These are phyloP conservation scores for Tribolium castaneum DNA, from an alignment of 1,140 invertebrate genomes.

Conservation along the genomic window DNA sequence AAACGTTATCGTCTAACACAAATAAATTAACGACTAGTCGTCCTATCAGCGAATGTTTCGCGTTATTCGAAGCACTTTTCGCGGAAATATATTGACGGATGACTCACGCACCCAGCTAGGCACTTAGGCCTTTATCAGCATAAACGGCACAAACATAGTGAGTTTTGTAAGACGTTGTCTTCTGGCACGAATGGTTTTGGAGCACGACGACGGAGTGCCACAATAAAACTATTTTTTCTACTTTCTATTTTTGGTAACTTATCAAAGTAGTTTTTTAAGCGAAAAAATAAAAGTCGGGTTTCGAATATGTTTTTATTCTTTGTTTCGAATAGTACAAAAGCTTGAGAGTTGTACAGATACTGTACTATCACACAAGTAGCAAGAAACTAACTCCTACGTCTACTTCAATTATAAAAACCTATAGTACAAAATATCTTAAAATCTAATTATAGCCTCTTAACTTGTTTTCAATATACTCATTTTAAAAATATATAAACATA, in stretches of 20 bases:
- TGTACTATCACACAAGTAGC: constrained; percentile 50
- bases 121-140: no score
- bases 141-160: no score
- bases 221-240: no score
- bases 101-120: no score
- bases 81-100: not conserved
- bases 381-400: constrained; percentile 8
- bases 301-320: constrained; percentile 43
- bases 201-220: no score
- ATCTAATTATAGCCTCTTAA: constrained; percentile 50
- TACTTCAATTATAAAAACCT: constrained; percentile 52
- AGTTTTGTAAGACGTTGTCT: no score
- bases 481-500: constrained; percentile 40
- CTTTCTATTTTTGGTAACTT: no score
- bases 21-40: not conserved
- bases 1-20: not conserved
- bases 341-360: constrained; percentile 54
- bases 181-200: no score
- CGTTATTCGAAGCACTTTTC: not conserved
- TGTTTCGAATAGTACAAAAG: constrained; percentile 48
- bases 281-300: not conserved
- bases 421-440: constrained; percentile 52
- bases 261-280: no score
- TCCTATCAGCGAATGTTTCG: not conserved
- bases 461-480: constrained; percentile 30